Percentiles rank a stretch among this genome's conserved stretches.
Evolutionary conservation across 2,113 vertebrate species (phyloP).

Genomic region (Xiphophorus hellerii): DNA sequence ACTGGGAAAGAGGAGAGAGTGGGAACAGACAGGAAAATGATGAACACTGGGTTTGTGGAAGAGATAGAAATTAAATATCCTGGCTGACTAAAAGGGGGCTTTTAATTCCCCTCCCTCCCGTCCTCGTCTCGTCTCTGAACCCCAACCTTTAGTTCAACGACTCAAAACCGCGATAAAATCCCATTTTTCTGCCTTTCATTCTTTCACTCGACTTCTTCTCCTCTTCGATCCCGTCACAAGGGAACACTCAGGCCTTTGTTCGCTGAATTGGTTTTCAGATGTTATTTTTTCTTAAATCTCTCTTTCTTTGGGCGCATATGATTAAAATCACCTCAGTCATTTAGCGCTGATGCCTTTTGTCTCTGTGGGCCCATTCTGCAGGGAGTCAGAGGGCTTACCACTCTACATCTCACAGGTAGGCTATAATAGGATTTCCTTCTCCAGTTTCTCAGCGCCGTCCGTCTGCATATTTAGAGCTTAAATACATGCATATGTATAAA

Average conservation of each 20-base stretch:
- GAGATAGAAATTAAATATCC: constrained; percentile 67
- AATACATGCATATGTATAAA: constrained; percentile 79
- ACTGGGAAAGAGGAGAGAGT: constrained; percentile 56
- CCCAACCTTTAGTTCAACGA: constrained; percentile 64
- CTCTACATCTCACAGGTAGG: constrained; percentile 73
- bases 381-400: constrained; percentile 70
- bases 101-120: constrained; percentile 35
- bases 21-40: constrained; percentile 70
- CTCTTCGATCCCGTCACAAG: constrained; percentile 63
- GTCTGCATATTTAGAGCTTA: constrained; percentile 72
- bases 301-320: constrained; percentile 58
- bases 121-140: constrained; percentile 37
- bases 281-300: constrained; percentile 70
- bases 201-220: constrained; percentile 53
- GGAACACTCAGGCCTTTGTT: constrained; percentile 76
- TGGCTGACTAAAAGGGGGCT: constrained; percentile 34
- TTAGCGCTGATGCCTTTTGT: constrained; percentile 71
- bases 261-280: constrained; percentile 76
- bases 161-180: constrained; percentile 72
- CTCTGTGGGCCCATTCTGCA: constrained; percentile 60
- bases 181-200: constrained; percentile 58
- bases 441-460: constrained; percentile 38
- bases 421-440: constrained; percentile 76
- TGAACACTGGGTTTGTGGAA: constrained; percentile 52
- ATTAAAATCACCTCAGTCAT: constrained; percentile 73